Evolutionary conservation across 64 coral and sea anemone species (phyloP).

Genomic region (Stylophora pistillata): DNA sequence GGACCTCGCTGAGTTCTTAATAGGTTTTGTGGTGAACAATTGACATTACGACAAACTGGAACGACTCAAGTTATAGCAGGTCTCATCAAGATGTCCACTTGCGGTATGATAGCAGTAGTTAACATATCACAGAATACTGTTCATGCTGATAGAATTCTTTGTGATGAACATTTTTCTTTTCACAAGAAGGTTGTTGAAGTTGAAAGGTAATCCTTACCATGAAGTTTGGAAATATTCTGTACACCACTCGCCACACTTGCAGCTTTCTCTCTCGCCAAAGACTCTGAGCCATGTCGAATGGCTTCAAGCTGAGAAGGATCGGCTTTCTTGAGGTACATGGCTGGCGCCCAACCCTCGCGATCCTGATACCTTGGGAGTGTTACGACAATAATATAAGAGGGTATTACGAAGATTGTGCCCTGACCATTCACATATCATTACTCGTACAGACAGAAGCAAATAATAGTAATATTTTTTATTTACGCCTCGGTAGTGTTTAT

Average conservation of each 20-base stretch:
- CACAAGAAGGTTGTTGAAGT: background rate
- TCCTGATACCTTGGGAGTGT: conserved; percentile 37
- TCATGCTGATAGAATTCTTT: no score
- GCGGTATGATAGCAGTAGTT: no score
- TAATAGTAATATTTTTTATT: no score
- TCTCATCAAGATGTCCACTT: no score
- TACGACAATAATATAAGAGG: background rate
- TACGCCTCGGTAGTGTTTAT: no score
- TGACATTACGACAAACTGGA: no score
- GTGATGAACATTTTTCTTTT: background rate
- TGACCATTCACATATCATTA: no score
- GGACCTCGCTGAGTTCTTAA: no score
- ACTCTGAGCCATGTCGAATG: background rate
- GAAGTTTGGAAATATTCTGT: background rate
- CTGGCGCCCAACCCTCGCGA: conserved; percentile 69
- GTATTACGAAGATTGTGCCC: no score
- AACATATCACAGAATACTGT: no score
- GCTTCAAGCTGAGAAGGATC: conserved; percentile 42
- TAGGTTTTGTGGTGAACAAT: no score
- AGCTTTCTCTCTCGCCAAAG: conserved; percentile 8
- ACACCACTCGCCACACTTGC: background rate
- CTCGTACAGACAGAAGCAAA: background rate
- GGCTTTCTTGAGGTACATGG: conserved; percentile 67
- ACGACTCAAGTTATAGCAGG: no score
- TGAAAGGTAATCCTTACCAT: background rate